Evolutionary conservation across 1,140 invertebrate genomes (phyloP).

Genomic region (Drosophila yakuba): DNA sequence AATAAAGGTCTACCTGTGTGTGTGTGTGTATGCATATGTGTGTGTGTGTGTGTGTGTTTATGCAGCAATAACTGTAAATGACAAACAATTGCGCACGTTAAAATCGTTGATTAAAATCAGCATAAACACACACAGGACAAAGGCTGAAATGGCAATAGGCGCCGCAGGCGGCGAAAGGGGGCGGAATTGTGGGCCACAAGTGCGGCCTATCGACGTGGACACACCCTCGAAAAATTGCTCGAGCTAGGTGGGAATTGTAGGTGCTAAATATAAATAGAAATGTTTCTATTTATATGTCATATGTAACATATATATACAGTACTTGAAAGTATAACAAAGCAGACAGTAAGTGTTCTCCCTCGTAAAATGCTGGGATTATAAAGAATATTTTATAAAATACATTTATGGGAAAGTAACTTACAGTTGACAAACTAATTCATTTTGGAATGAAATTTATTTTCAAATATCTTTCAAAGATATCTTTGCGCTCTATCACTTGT

Average conservation of each 20-base stretch:
- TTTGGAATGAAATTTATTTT: no score
- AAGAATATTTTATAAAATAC: no score
- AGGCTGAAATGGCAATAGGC: conserved; percentile 23
- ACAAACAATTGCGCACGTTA: conserved; percentile 71
- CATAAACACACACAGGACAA: conserved; percentile 49
- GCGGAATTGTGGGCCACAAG: not conserved
- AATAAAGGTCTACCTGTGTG: conserved; percentile 20
- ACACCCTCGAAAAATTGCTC: conserved; percentile 4
- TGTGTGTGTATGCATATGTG: conserved; percentile 26
- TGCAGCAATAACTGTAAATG: conserved; percentile 69
- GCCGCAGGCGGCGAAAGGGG: not conserved
- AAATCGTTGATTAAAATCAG: conserved; percentile 73
- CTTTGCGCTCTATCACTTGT: no score
- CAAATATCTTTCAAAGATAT: no score
- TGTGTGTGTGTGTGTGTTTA: conserved; percentile 41
- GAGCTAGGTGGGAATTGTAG: not conserved
- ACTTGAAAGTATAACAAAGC: not conserved
- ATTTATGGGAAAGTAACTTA: no score
- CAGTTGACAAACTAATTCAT: no score
- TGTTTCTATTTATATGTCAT: not conserved
- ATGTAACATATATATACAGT: no score
- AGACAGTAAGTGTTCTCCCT: no score
- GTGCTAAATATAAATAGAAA: not conserved
- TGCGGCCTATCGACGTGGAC: not conserved
- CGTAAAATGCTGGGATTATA: no score